These are phyloP conservation scores for Aphyosemion australe DNA, from an alignment of 2,113 vertebrate species.

Conservation along the genomic window DNA sequence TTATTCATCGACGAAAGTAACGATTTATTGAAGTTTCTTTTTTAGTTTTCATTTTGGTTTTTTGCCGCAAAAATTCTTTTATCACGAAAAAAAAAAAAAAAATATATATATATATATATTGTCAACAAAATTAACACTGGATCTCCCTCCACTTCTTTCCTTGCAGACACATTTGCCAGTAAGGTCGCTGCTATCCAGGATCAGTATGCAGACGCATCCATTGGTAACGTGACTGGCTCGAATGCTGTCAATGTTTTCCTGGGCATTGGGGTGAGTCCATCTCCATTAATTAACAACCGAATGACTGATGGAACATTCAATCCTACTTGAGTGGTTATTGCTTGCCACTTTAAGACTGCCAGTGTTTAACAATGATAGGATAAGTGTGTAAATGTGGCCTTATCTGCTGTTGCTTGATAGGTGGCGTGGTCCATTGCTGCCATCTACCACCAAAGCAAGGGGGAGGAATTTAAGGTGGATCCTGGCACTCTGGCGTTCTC, in stretches of 20 bases:
- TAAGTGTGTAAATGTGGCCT: not conserved
- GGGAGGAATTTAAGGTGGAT: constrained; percentile 87
- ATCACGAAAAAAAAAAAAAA: no score
- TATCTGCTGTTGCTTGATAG: constrained; percentile 35
- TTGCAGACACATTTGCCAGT: constrained; percentile 95
- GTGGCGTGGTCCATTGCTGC: constrained; percentile 98
- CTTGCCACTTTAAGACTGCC: no score
- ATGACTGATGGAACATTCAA: not conserved
- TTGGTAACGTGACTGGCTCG: constrained; percentile 97
- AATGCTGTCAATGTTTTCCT: constrained; percentile 99
- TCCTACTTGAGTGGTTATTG: no score
- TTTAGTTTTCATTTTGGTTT: no score
- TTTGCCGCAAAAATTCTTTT: no score
- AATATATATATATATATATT: no score
- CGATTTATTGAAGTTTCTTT: no score
- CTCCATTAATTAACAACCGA: not conserved
- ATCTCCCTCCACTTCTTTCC: not conserved
- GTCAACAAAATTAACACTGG: not conserved
- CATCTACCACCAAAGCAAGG: constrained; percentile 90
- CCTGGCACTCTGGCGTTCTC: constrained; percentile 96
- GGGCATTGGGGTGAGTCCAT: constrained; percentile 89
- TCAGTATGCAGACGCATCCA: constrained; percentile 97
- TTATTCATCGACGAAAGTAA: no score
- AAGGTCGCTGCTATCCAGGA: constrained; percentile 98
- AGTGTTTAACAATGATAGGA: no score